A percentile compares a stretch with the other conserved stretches of the same genome.
These are phyloP conservation scores for Aphrophora alni DNA, from an alignment of 2,888 invertebrate genomes.

Conservation along the genomic window DNA sequence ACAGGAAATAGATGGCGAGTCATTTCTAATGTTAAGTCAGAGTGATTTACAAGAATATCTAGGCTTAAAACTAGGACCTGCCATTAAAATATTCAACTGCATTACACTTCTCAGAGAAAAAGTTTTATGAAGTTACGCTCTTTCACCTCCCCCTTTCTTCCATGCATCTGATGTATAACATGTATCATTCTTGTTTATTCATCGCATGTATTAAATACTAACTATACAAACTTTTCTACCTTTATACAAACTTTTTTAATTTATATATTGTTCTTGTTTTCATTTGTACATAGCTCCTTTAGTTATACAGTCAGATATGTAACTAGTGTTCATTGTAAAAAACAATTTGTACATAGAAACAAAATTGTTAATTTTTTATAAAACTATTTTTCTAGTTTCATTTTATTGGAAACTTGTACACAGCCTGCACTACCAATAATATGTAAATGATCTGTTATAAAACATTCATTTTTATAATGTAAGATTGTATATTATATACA, in stretches of 20 bases:
- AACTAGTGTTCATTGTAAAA: neutral
- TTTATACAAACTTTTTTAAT: neutral
- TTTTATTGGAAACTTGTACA: neutral
- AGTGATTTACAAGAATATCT: constrained; percentile 78
- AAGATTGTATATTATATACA: neutral
- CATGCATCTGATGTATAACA: neutral
- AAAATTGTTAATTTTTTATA: neutral
- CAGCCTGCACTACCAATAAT: neutral
- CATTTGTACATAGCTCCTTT: neutral
- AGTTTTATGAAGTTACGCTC: constrained; percentile 42
- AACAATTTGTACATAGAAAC: neutral
- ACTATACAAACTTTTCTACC: neutral
- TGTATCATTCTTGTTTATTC: too few species aligned
- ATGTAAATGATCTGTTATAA: neutral
- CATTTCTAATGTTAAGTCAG: constrained; percentile 82
- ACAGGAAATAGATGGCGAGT: constrained; percentile 80
- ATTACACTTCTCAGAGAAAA: constrained; percentile 65
- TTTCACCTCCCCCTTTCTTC: neutral
- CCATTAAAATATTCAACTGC: constrained; percentile 80
- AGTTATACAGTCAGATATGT: neutral
- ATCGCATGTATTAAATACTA: too few species aligned
- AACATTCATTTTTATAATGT: neutral
- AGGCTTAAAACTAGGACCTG: constrained; percentile 82
- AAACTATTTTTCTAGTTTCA: neutral
- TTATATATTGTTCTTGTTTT: neutral